These are phyloP conservation scores for Tiphia femorata DNA, from an alignment of 2,888 invertebrate genomes.

Conservation along the genomic window DNA sequence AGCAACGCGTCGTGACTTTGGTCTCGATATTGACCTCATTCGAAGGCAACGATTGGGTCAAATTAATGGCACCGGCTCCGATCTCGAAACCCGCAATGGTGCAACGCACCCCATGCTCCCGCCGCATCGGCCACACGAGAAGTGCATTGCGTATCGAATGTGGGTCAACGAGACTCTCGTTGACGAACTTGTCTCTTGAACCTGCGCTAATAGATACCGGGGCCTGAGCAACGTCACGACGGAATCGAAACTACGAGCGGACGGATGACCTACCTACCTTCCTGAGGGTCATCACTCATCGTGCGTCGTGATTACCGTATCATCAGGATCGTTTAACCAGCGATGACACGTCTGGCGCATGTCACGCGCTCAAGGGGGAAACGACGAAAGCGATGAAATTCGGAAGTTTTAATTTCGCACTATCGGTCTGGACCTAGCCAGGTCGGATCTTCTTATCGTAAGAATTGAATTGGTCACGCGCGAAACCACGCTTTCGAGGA, in stretches of 20 bases:
- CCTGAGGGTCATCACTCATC: slow-evolving; percentile 23
- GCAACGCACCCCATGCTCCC: slow-evolving; percentile 1
- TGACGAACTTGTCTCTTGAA: slow-evolving; percentile 52
- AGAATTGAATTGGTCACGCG: too few relatives aligned
- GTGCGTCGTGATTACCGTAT: slow-evolving; percentile 18
- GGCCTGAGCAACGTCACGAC: not conserved
- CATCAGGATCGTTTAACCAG: slow-evolving; percentile 4
- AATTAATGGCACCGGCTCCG: slow-evolving; percentile 24
- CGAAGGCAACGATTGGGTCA: slow-evolving; percentile 23
- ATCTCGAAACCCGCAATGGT: slow-evolving; percentile 15
- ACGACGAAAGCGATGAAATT: not conserved
- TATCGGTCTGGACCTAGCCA: too few relatives aligned
- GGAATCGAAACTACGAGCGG: slow-evolving; percentile 17
- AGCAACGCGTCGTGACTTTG: too few relatives aligned
- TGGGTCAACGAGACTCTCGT: slow-evolving; percentile 34
- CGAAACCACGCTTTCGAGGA: too few relatives aligned
- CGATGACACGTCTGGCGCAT: not conserved
- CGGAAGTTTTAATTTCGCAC: too few relatives aligned
- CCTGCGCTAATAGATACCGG: slow-evolving; percentile 25
- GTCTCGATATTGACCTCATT: slow-evolving; percentile 8
- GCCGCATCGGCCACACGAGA: slow-evolving; percentile 13
- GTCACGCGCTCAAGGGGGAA: not conserved
- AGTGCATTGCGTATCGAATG: slow-evolving; percentile 21
- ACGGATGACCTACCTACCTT: slow-evolving; percentile 30
- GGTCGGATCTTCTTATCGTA: too few relatives aligned